Conservation (phyloP, 1,140 invertebrate species). For the Solenopsis fugax region DNA sequence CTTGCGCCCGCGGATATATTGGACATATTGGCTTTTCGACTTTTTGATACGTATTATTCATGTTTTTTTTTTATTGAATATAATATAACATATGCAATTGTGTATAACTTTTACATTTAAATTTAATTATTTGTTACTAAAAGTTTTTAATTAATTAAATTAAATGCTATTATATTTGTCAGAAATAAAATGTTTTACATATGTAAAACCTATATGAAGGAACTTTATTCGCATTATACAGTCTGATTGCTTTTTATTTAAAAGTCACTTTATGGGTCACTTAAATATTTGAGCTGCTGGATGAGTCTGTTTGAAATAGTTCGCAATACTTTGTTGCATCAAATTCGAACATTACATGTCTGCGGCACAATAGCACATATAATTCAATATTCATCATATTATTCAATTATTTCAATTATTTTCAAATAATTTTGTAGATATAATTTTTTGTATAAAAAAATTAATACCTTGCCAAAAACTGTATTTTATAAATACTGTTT, state of each 20-base stretch:
- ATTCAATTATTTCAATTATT: neutral
- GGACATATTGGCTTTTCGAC: conserved; percentile 56
- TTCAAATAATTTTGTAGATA: neutral
- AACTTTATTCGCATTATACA: conserved; percentile 11
- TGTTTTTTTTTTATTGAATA: conserved; percentile 8
- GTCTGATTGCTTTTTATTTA: conserved; percentile 24
- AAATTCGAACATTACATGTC: conserved; percentile 3
- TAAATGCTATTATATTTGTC: neutral
- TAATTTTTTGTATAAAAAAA: neutral
- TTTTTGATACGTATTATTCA: conserved; percentile 35
- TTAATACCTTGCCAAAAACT: neutral
- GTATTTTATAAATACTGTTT: neutral
- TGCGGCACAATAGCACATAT: neutral
- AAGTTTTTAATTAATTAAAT: conserved; percentile 29
- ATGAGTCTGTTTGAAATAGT: neutral
- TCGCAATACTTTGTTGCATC: neutral
- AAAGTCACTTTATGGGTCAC: neutral
- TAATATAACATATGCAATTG: neutral
- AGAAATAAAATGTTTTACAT: neutral
- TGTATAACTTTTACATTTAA: neutral
- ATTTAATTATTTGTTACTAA: neutral
- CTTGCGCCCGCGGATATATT: conserved; percentile 36
- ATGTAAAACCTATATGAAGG: neutral
- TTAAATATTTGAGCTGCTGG: conserved; percentile 33
- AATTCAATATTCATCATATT: neutral